These are phyloP conservation scores for Andrena hattorfiana DNA, from an alignment of 2,888 invertebrate genomes.

Conservation along the genomic window DNA sequence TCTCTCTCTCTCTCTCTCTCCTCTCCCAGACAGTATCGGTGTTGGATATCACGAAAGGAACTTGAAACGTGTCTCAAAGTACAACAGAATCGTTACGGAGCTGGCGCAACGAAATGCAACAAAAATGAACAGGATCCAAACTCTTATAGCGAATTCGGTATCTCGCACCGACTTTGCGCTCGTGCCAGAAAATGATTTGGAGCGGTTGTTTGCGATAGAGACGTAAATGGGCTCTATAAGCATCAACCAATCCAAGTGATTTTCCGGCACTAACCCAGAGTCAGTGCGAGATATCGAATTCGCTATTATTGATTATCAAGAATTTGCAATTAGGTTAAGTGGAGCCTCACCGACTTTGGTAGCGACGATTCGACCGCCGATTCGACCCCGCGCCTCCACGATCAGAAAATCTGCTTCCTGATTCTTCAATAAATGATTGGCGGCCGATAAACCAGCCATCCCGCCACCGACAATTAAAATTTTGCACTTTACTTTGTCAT, in stretches of 20 bases:
- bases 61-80: not conserved
- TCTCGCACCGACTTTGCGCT: too few species aligned
- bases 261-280: too few species aligned
- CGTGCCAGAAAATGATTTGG: too few species aligned
- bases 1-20: too few species aligned
- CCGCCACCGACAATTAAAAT: conserved; percentile 94
- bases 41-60: not conserved
- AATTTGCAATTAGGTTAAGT: conserved; percentile 48
- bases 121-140: not conserved
- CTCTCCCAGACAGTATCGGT: too few species aligned
- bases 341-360: conserved; percentile 88
- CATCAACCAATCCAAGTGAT: too few species aligned
- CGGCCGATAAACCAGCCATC: conserved; percentile 94
- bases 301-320: conserved; percentile 34
- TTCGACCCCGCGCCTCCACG: conserved; percentile 92
- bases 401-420: conserved; percentile 92
- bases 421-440: conserved; percentile 92
- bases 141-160: too few species aligned
- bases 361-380: conserved; percentile 93
- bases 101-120: not conserved
- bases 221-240: too few species aligned
- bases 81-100: not conserved
- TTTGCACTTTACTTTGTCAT: conserved; percentile 86
- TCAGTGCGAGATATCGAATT: too few species aligned
- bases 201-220: too few species aligned